These are phyloP conservation scores for Temnothorax rugatulus DNA, from an alignment of 2,888 invertebrate species.

Conservation along the genomic window DNA sequence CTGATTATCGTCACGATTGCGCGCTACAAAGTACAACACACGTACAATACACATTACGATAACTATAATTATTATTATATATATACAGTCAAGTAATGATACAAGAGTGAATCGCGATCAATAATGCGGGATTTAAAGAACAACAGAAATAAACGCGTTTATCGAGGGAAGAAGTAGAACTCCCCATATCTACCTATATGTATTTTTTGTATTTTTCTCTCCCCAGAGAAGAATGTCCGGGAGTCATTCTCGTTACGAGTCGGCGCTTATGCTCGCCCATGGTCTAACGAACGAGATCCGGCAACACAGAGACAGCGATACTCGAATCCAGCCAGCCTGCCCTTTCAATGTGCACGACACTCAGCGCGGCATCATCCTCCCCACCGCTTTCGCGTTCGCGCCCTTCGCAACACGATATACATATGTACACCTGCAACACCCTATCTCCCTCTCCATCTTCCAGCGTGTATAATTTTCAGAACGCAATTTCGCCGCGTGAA, in stretches of 20 bases:
- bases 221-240: not conserved
- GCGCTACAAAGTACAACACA: not conserved
- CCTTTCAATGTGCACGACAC: slow-evolving; percentile 58
- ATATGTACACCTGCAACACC: slow-evolving; percentile 53
- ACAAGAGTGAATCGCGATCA: not conserved
- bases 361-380: slow-evolving; percentile 37
- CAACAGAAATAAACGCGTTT: not conserved
- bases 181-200: not conserved
- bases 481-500: slow-evolving; percentile 10
- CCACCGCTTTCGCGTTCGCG: slow-evolving; percentile 5
- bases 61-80: not conserved
- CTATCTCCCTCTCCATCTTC: not conserved
- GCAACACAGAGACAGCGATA: slow-evolving; percentile 56
- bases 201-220: not conserved
- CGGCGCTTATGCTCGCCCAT: slow-evolving; percentile 6
- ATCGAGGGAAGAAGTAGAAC: not conserved
- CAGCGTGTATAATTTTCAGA: not conserved
- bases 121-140: not conserved
- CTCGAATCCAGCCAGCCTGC: slow-evolving; percentile 60
- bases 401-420: slow-evolving; percentile 58
- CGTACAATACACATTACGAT: not conserved
- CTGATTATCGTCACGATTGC: not conserved
- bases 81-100: not conserved
- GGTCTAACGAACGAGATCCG: slow-evolving; percentile 48
- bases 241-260: not conserved